phyloP scores from a whole-genome alignment of 2,888 invertebrate species.

The Athripsodes cinereus region DNA sequence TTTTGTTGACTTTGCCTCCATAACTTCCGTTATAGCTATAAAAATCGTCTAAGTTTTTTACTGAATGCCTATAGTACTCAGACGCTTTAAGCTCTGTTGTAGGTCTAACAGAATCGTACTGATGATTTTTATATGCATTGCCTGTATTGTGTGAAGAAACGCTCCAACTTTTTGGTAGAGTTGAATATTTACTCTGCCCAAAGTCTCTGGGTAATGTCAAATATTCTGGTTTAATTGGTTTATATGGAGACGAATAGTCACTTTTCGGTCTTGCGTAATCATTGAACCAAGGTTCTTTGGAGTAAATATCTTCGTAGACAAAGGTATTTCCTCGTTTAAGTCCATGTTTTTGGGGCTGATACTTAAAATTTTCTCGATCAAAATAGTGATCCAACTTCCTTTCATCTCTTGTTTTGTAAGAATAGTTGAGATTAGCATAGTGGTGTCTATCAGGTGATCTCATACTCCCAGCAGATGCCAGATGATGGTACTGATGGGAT shows the following conservation, averaged over 20 bases:
- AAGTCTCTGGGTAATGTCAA: constrained; percentile 42
- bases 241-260: constrained; percentile 38
- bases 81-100: constrained; percentile 5
- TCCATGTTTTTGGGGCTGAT: not conserved
- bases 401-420: not conserved
- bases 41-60: not conserved
- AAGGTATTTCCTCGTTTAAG: constrained; percentile 12
- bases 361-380: not conserved
- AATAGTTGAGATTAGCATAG: not conserved
- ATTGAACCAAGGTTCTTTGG: constrained; percentile 33
- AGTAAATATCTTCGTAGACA: constrained; percentile 47
- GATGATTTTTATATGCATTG: constrained; percentile 23
- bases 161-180: constrained; percentile 41
- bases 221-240: constrained; percentile 48
- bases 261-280: constrained; percentile 19
- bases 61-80: constrained; percentile 2
- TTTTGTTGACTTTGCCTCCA: not conserved
- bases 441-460: constrained; percentile 4
- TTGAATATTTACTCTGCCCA: constrained; percentile 37
- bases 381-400: not conserved
- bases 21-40: not conserved
- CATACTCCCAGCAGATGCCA: not conserved
- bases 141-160: constrained; percentile 10
- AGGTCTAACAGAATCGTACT: not conserved
- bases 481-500: not conserved